phyloP scores from a whole-genome alignment of 2,113 vertebrate genomes.

The Tragulus kanchil region DNA sequence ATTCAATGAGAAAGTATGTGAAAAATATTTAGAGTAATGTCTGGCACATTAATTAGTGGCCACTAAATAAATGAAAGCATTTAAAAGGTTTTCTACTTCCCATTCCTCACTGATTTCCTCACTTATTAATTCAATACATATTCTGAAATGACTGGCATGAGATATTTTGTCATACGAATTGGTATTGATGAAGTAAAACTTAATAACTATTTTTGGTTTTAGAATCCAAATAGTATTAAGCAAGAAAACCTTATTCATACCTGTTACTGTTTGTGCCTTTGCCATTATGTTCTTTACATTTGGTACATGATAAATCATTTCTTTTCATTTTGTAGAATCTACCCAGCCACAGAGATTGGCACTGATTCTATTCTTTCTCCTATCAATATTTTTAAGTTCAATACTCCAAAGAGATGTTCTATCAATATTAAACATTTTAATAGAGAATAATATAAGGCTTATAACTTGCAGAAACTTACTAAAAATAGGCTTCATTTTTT shows the following conservation, averaged over 20 bases:
- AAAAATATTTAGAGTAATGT: neutral
- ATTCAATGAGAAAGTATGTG: neutral
- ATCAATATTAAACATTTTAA: neutral
- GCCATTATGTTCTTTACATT: neutral
- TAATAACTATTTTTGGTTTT: neutral
- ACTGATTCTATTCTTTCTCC: accelerated
- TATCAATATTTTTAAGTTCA: neutral
- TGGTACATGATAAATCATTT: neutral
- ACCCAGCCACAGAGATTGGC: neutral
- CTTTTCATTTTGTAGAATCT: neutral
- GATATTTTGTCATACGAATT: neutral
- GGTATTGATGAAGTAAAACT: neutral
- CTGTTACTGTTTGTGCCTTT: neutral
- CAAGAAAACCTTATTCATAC: neutral
- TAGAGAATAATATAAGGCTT: neutral
- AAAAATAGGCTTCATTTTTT: neutral
- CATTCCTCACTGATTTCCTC: neutral
- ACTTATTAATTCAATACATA: neutral
- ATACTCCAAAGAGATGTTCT: neutral
- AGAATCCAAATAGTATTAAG: neutral
- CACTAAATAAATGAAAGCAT: neutral
- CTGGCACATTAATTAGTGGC: neutral
- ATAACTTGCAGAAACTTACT: neutral
- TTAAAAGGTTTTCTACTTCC: neutral
- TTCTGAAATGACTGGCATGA: neutral